Evolutionary conservation across 2,888 invertebrate species (phyloP).

Genomic region (Cremastinae sp.): DNA sequence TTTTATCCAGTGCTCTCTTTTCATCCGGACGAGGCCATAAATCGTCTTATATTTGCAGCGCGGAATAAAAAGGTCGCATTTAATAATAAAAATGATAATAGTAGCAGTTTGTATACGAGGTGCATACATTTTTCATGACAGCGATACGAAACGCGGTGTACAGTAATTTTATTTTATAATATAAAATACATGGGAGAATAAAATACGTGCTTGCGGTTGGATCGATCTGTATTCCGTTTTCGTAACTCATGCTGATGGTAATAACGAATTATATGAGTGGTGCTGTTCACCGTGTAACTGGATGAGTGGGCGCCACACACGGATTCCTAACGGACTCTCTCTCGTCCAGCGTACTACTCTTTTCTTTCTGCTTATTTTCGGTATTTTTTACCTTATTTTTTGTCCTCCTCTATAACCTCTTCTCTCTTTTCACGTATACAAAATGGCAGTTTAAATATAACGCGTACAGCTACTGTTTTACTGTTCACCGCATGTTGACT

Average conservation of each 20-base stretch:
- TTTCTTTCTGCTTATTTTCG: constrained; percentile 19
- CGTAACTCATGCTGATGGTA: constrained; percentile 66
- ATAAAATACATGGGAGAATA: constrained; percentile 2
- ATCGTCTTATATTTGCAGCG: constrained; percentile 19
- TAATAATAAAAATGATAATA: constrained; percentile 59
- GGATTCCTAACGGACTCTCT: constrained; percentile 75
- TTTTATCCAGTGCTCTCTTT: background rate
- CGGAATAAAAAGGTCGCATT: constrained; percentile 29
- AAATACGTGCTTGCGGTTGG: constrained; percentile 40
- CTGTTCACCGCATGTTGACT: constrained; percentile 47
- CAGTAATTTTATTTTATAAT: constrained; percentile 9
- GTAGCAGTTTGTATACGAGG: constrained; percentile 49
- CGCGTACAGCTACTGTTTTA: constrained; percentile 29
- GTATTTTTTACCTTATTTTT: constrained; percentile 15
- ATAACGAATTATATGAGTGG: constrained; percentile 75
- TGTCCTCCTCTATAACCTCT: too few relatives aligned
- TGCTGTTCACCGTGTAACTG: constrained; percentile 62
- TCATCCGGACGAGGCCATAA: constrained; percentile 30
- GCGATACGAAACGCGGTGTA: constrained; percentile 24
- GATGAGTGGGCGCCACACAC: constrained; percentile 68
- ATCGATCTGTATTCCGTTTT: constrained; percentile 70
- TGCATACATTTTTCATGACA: constrained; percentile 58
- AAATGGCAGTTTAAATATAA: too few relatives aligned
- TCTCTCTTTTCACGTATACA: too few relatives aligned
- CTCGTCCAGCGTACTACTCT: constrained; percentile 22